Conservation (phyloP, 2,888 invertebrate species). For the Cosmia trapezina region DNA sequence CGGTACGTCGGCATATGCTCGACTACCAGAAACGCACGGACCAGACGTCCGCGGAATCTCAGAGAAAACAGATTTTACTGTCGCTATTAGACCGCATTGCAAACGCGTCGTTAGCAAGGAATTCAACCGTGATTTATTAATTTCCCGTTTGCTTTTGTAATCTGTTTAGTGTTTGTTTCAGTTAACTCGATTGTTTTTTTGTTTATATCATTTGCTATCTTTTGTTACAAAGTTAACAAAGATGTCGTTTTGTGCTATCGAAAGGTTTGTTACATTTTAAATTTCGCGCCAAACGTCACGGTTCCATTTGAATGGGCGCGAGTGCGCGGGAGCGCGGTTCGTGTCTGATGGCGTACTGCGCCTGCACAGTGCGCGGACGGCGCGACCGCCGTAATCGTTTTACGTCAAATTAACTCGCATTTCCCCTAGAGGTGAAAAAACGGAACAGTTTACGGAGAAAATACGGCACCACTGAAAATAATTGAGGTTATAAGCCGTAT, state of each 20-base stretch:
- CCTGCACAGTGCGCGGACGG: conserved; percentile 71
- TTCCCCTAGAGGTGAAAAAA: conserved; percentile 87
- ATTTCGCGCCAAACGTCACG: conserved; percentile 70
- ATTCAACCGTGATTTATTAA: conserved; percentile 75
- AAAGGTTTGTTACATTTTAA: conserved; percentile 55
- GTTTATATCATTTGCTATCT: conserved; percentile 80
- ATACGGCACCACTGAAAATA: conserved; percentile 83
- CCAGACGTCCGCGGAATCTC: conserved; percentile 74
- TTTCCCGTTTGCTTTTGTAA: conserved; percentile 69
- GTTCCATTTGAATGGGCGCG: conserved; percentile 60
- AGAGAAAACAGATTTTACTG: conserved; percentile 81
- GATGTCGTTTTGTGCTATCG: conserved; percentile 65
- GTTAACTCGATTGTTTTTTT: conserved; percentile 46
- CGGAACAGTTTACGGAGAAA: conserved; percentile 84
- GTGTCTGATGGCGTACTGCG: conserved; percentile 79
- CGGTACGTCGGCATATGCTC: conserved; percentile 82
- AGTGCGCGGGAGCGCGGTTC: conserved; percentile 78
- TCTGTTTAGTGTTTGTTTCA: conserved; percentile 33
- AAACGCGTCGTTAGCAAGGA: conserved; percentile 76
- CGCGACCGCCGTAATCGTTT: conserved; percentile 79
- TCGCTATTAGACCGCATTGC: conserved; percentile 74
- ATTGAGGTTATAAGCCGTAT: conserved; percentile 79
- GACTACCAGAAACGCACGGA: conserved; percentile 71
- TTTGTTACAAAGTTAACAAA: conserved; percentile 84
- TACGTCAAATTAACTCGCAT: conserved; percentile 85